Conservation (phyloP, 1,140 invertebrate species). For the Bombyx mandarina region DNA sequence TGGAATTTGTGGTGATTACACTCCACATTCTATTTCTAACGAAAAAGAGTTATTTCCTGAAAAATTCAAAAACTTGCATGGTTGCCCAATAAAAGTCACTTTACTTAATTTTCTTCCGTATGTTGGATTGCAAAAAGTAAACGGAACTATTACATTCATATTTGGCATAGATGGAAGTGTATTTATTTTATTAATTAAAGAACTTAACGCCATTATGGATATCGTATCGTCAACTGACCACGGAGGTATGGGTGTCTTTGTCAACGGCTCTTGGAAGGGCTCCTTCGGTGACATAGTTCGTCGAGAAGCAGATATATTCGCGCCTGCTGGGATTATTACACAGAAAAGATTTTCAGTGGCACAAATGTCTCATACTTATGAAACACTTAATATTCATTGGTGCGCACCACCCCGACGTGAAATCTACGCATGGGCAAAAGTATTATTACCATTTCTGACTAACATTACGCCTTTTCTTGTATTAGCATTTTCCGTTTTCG, state of each 20-base stretch:
- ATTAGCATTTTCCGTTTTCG: conserved; percentile 20
- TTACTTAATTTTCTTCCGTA: conserved; percentile 25
- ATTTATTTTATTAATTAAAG: conserved; percentile 20
- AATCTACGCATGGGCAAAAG: conserved; percentile 36
- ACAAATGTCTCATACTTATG: conserved; percentile 23
- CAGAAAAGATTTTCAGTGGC: conserved; percentile 17
- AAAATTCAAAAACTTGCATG: conserved; percentile 38
- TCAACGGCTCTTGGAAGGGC: conserved; percentile 18
- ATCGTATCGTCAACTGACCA: conserved; percentile 14
- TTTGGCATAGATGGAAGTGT: conserved; percentile 32
- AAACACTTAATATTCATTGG: conserved; percentile 29
- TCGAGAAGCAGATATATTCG: conserved; percentile 27
- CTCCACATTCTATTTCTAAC: conserved; percentile 14
- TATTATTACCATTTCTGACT: conserved; percentile 31
- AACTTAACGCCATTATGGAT: conserved; percentile 29
- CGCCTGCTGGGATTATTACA: conserved; percentile 23
- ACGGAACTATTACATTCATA: conserved; percentile 16
- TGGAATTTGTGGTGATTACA: conserved; percentile 27
- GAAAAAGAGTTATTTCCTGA: conserved; percentile 23
- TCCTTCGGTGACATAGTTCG: conserved; percentile 23
- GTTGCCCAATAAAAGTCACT: conserved; percentile 30
- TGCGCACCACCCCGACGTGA: conserved; percentile 29
- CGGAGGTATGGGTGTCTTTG: conserved; percentile 8
- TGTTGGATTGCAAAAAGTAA: conserved; percentile 14
- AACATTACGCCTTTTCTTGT: conserved; percentile 23